A percentile compares a stretch with the other conserved stretches of the same genome.
Evolutionary conservation across 2,797 vertebrate species (phyloP).

Genomic region (Odontamblyopus lacepedii): DNA sequence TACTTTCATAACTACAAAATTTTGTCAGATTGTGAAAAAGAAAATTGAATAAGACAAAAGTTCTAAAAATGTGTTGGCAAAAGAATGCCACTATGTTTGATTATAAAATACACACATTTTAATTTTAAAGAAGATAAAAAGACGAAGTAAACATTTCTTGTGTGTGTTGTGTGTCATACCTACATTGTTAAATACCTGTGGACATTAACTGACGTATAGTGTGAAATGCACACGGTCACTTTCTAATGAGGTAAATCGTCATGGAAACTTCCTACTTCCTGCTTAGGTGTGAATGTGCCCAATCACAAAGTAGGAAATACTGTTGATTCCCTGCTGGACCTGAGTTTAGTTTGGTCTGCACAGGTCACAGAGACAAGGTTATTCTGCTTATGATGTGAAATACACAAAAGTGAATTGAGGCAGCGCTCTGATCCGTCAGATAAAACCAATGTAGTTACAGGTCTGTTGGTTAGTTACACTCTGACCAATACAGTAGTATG

Average conservation of each 20-base stretch:
- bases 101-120: not conserved
- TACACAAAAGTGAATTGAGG: not conserved
- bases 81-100: not conserved
- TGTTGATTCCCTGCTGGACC: not conserved
- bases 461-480: constrained; percentile 14
- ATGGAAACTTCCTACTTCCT: not conserved
- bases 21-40: too few species aligned
- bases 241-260: not conserved
- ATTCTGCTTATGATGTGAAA: not conserved
- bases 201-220: not conserved
- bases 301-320: not conserved
- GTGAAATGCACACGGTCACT: not conserved
- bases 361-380: not conserved
- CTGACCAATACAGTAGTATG: constrained; percentile 10
- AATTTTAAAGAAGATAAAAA: not conserved
- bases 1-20: too few species aligned
- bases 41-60: too few species aligned
- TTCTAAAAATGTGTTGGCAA: not conserved
- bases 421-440: too few species aligned
- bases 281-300: not conserved
- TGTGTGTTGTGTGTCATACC: not conserved
- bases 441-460: not conserved
- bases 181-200: not conserved
- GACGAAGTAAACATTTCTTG: not conserved
- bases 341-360: not conserved